Base-by-base conservation (phyloP, 2,888 invertebrate species). In the Stictocephala bisonia region DNA sequence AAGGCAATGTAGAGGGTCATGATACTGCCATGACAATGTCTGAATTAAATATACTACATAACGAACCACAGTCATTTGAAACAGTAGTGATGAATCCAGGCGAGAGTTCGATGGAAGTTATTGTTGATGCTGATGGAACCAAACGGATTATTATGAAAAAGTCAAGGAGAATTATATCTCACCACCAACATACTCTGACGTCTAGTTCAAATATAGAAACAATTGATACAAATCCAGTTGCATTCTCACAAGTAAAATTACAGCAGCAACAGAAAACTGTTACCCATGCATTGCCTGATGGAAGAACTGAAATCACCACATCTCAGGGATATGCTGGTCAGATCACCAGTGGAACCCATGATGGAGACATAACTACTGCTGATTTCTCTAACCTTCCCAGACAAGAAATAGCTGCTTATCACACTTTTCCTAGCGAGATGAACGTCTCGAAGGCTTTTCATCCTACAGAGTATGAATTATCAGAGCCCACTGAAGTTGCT, bases 71-170 rank as follows among this genome's bases (percentile, higher is more conserved):
- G 79, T 88, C 93, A 0, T 94, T 93, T 80, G 93, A 94, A 83
- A 93, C 94, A 0, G 87, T 93, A 3, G 89, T 94, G 82, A 89
- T 92, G 0, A 93, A 94, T 82, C 94, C 94, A 0, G 93, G 93
- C 82, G 91, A 93, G 82, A 92, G 93, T 1, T 93, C 92, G 0
- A 94, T 93, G 0, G 92, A 93, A 84, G 91, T 93, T 2, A 88
- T 92, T n/a, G 88, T 91, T 0, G 93, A 93, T 80, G 89, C 93
- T 18, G 93, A 94, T 82, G 94, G 94, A 3, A 92, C 92, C 0
- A 93, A 91, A 81, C 87, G 92, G 78, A 93, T 94, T 64, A 91
- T 94, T 72, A 90, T 94, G 0, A 90, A 88, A 77, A 93, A 92
- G 83, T 82, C 92, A 3, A 88, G 91, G 69, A 88, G 89, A 79